Percentiles rank a stretch among this genome's conserved stretches.
These are phyloP conservation scores for Actinia tenebrosa DNA, from an alignment of 64 coral and sea anemone species.

Conservation along the genomic window DNA sequence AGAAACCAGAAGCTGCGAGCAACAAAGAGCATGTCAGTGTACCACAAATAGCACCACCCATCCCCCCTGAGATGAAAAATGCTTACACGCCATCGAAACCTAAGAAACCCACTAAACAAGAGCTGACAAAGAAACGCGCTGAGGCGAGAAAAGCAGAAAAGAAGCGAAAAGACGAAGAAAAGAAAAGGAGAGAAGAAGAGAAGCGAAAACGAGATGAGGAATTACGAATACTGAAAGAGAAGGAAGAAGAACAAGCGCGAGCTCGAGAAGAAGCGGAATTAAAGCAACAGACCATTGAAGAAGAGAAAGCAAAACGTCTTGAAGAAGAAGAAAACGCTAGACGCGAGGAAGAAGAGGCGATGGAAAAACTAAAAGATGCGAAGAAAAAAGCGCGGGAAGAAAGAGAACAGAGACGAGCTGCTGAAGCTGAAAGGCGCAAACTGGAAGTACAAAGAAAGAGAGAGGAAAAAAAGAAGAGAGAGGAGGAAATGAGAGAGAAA, in stretches of 20 bases:
- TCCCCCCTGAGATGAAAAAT: slow-evolving; percentile 52
- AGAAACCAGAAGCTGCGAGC: slow-evolving; percentile 8
- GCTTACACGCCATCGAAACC: slow-evolving; percentile 73
- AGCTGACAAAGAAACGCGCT: slow-evolving; percentile 60
- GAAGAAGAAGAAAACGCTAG: slow-evolving; percentile 80
- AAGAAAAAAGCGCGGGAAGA: slow-evolving; percentile 90
- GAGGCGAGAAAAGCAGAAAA: slow-evolving; percentile 66
- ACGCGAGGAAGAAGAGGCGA: slow-evolving; percentile 72
- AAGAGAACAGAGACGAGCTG: slow-evolving; percentile 59
- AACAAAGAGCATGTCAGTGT: slow-evolving; percentile 29
- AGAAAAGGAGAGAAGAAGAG: slow-evolving; percentile 54
- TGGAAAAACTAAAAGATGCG: slow-evolving; percentile 76
- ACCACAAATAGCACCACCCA: slow-evolving; percentile 33
- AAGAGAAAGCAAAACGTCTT: slow-evolving; percentile 64
- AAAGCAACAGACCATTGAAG: slow-evolving; percentile 75
- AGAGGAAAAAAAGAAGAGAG: slow-evolving; percentile 83
- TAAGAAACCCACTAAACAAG: slow-evolving; percentile 73
- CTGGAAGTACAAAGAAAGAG: slow-evolving; percentile 85
- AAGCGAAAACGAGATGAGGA: slow-evolving; percentile 55
- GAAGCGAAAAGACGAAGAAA: slow-evolving; percentile 69
- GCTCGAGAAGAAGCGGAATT: slow-evolving; percentile 54
- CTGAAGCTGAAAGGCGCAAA: slow-evolving; percentile 78
- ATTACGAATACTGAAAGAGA: background rate
- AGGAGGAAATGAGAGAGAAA: slow-evolving; percentile 81
- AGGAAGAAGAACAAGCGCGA: slow-evolving; percentile 31